Evolutionary conservation across 2,888 invertebrate genomes (phyloP), one percentile per base, ranked within the genome.

Genomic region (Drosophila pegasa): DNA sequence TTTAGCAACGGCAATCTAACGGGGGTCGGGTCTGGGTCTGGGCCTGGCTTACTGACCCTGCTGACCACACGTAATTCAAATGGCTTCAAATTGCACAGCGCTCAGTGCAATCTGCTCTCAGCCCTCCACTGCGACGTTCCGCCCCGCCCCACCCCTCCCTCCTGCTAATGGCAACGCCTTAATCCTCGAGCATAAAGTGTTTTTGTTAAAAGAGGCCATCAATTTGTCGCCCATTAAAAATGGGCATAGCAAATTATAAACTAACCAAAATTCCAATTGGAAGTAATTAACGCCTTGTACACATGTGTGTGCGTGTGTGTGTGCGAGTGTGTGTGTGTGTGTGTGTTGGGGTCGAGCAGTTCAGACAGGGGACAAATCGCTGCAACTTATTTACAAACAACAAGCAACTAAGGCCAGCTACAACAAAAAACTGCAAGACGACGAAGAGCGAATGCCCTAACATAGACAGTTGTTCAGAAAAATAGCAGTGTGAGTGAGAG

Each of bases 311-410:
- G 25, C 8, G 38, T 43, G 57, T 14, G 51, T 31, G 35, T 12
- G 37, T 10, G 38, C 41, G 60, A n/a, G 55, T 25, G 29, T 33
- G 61, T 5, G 45, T 45, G 54, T 54, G 10, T 20, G 22, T 50
- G 59, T 9, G 50, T 54, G 59, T 61, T 58, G 70, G 52, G 63
- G 51, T 50, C 61, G 57, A 48, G 41, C 48, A 37, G 61, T 62
- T 55, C 67, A 65, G 81, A 84, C 81, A 79, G 72, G 85, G 79
- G 77, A 85, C 82, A 82, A 82, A 82, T 82, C 79, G 82, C 75
- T 69, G 82, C 80, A 82, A 85, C 82, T 82, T 82, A 85, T 82
- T 82, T 85, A 82, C 85, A 75, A 78, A 54, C 60, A 59, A 47
- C 45, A 47, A 45, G 1, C 4, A 55, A 16, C 27, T 40, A 47